Conservation (phyloP, 2,113 vertebrate genomes). For the Baryphthengus martii region DNA sequence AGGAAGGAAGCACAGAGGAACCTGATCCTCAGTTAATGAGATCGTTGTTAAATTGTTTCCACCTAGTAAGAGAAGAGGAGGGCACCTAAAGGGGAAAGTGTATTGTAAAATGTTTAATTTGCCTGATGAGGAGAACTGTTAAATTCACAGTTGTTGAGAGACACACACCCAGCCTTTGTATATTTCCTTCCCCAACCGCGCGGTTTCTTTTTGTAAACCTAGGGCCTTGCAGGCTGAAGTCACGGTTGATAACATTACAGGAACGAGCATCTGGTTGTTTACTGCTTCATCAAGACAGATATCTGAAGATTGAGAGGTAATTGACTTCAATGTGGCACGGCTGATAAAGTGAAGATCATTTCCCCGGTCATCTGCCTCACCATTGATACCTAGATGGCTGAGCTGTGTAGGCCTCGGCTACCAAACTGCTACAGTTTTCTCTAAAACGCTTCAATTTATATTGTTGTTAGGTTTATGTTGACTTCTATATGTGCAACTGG, state of each 20-base stretch:
- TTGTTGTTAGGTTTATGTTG: not conserved
- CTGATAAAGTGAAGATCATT: not conserved
- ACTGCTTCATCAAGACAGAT: not conserved
- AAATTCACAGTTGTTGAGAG: not conserved
- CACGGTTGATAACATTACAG: not conserved
- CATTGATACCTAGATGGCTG: too few species aligned
- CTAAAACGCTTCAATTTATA: not conserved
- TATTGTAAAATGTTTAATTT: not conserved
- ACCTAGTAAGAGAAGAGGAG: not conserved
- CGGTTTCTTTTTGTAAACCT: not conserved
- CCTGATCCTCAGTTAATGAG: not conserved
- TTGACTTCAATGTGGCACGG: not conserved
- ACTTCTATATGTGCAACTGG: not conserved
- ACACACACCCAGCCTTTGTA: not conserved
- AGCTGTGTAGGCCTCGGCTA: not conserved
- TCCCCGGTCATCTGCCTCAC: not conserved
- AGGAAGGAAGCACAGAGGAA: conserved; percentile 24
- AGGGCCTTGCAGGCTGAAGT: not conserved
- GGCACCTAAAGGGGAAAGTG: not conserved
- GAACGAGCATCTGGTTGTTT: not conserved
- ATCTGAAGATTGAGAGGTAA: not conserved
- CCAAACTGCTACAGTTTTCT: not conserved
- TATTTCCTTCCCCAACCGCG: not conserved
- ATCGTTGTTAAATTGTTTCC: not conserved
- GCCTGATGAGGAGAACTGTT: not conserved